Percentiles rank a stretch among this genome's conserved stretches.
These are phyloP conservation scores for Andrena bicolor DNA, from an alignment of 2,888 invertebrate species.

Conservation along the genomic window DNA sequence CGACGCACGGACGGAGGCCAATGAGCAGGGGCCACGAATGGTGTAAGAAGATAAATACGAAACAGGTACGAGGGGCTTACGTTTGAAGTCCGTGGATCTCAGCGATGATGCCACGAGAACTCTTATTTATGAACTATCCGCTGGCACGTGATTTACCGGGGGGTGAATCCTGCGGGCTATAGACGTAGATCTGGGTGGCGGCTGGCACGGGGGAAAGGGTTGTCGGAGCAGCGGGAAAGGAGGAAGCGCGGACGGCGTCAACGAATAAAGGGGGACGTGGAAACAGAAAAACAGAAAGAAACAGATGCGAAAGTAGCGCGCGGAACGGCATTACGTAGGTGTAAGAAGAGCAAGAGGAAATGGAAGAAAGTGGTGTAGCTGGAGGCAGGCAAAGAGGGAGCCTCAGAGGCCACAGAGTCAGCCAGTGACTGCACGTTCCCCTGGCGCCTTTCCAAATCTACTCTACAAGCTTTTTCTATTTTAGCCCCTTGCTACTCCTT, in stretches of 20 bases:
- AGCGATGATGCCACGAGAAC: conserved; percentile 56
- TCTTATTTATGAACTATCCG: conserved; percentile 79
- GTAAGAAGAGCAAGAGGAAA: conserved; percentile 44
- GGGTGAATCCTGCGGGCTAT: conserved; percentile 73
- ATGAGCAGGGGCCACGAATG: background rate
- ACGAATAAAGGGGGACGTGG: conserved; percentile 36
- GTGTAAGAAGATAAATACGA: background rate
- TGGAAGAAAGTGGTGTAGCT: conserved; percentile 49
- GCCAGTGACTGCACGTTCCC: conserved; percentile 66
- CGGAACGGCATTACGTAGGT: conserved; percentile 49
- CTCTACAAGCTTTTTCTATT: conserved; percentile 81
- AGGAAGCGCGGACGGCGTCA: conserved; percentile 36
- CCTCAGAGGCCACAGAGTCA: conserved; percentile 69
- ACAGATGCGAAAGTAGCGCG: conserved; percentile 49
- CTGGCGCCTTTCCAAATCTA: conserved; percentile 81
- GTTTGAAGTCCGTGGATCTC: conserved; percentile 23
- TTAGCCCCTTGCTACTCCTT: conserved; percentile 78
- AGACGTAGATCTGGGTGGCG: conserved; percentile 46
- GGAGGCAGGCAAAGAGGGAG: conserved; percentile 64
- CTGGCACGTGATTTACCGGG: conserved; percentile 74
- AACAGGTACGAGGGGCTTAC: background rate
- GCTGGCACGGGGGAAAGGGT: conserved; percentile 37
- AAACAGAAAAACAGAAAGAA: conserved; percentile 39
- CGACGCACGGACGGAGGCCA: too few species aligned
- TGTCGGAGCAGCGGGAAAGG: conserved; percentile 20